phyloP scores from a whole-genome alignment of 2,797 vertebrate species.

The Carduelis carduelis region DNA sequence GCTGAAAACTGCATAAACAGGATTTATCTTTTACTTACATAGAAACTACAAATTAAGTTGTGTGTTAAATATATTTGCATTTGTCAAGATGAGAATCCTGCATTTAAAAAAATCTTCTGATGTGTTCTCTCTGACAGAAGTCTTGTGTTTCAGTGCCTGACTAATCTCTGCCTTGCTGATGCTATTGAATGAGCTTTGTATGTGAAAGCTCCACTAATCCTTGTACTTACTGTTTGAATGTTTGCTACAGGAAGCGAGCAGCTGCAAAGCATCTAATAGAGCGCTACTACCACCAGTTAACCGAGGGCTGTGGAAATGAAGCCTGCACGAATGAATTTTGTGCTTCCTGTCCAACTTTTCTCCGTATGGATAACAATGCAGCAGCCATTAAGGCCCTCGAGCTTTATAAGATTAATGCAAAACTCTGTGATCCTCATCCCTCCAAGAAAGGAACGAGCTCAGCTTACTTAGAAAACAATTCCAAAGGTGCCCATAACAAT shows the following conservation, averaged over 20 bases:
- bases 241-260: conserved; percentile 95
- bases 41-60: neutral
- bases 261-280: conserved; percentile 99
- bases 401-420: conserved; percentile 97
- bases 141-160: conserved; percentile 63
- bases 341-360: conserved; percentile 91
- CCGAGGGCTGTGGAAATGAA: conserved; percentile 99
- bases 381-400: conserved; percentile 97
- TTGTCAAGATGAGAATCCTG: conserved; percentile 1
- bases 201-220: conserved; percentile 77
- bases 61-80: neutral
- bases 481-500: conserved; percentile 82
- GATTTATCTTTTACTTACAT: neutral
- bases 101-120: neutral
- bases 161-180: conserved; percentile 74
- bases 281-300: conserved; percentile 99
- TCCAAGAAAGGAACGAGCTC: conserved; percentile 97
- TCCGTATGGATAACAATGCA: conserved; percentile 94
- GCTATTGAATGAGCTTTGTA: conserved; percentile 67
- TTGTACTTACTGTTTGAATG: conserved; percentile 81
- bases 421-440: conserved; percentile 95
- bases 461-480: conserved; percentile 88
- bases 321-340: conserved; percentile 98
- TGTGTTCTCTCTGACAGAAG: conserved; percentile 37
- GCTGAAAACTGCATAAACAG: neutral